These are phyloP conservation scores for Parapristionchus giblindavisi DNA, from an alignment of 2,888 invertebrate genomes.

Conservation along the genomic window DNA sequence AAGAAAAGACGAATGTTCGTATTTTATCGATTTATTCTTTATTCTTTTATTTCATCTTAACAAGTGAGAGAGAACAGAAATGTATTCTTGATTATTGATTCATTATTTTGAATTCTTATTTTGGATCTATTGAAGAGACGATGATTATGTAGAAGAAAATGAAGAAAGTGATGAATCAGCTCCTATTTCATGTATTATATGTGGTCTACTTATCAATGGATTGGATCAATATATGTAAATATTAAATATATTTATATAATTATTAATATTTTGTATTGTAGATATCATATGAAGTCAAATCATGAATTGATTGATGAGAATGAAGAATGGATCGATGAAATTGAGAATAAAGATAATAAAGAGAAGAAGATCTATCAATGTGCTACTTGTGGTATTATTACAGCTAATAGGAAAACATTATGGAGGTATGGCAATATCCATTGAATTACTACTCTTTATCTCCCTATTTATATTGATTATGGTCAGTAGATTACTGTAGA, in stretches of 20 bases:
- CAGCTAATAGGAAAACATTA: conserved; percentile 12
- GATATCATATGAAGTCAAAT: conserved; percentile 12
- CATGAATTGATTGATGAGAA: conserved; percentile 10
- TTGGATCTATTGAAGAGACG: conserved; percentile 11
- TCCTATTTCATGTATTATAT: conserved; percentile 5
- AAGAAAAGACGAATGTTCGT: no score
- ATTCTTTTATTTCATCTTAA: no score
- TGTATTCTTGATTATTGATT: no score
- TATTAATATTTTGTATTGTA: background rate
- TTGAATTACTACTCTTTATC: background rate
- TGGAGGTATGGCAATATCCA: conserved; percentile 21
- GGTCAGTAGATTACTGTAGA: no score
- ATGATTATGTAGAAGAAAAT: background rate
- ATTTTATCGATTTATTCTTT: no score
- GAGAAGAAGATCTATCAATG: conserved; percentile 24
- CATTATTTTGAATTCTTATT: no score
- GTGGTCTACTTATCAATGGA: background rate
- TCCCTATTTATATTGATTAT: no score
- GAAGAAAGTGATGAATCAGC: background rate
- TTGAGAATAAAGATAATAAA: background rate
- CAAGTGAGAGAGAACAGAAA: no score
- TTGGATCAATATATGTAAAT: conserved; percentile 11
- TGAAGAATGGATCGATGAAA: background rate
- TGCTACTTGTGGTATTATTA: background rate
- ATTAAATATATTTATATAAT: background rate